Evolutionary conservation across 2,797 vertebrate genomes (phyloP).

Genomic region (Tragelaphus oryx): DNA sequence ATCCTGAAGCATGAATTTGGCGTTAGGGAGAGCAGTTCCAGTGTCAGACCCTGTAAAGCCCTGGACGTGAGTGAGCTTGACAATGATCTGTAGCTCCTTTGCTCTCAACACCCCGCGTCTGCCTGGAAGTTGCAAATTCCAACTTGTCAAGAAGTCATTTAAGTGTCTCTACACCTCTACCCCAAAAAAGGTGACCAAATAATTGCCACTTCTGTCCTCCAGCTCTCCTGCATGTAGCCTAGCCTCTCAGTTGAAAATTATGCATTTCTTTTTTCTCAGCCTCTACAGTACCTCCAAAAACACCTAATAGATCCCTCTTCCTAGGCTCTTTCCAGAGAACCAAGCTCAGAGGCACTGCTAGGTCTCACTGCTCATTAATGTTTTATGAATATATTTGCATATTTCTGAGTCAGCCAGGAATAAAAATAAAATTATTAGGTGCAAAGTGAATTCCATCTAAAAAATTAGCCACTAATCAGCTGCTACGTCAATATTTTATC

Average conservation of each 20-base stretch:
- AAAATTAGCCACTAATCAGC: not conserved
- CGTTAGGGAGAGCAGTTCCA: not conserved
- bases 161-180: not conserved
- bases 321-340: not conserved
- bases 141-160: not conserved
- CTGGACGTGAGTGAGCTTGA: not conserved
- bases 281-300: not conserved
- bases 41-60: not conserved
- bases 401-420: not conserved
- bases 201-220: not conserved
- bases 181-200: not conserved
- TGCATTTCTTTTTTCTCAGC: not conserved
- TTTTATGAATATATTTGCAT: not conserved
- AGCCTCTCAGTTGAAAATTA: not conserved
- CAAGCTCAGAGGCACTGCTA: not conserved
- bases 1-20: not conserved
- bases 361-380: not conserved
- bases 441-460: not conserved
- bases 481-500: conserved; percentile 7
- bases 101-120: too few species aligned
- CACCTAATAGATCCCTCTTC: not conserved
- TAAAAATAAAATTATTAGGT: conserved; percentile 26
- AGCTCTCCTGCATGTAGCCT: not conserved
- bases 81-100: not conserved
- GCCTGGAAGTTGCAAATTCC: not conserved